Base-by-base conservation (phyloP, 2,797 vertebrate species). In the Lutjanus argentimaculatus region DNA sequence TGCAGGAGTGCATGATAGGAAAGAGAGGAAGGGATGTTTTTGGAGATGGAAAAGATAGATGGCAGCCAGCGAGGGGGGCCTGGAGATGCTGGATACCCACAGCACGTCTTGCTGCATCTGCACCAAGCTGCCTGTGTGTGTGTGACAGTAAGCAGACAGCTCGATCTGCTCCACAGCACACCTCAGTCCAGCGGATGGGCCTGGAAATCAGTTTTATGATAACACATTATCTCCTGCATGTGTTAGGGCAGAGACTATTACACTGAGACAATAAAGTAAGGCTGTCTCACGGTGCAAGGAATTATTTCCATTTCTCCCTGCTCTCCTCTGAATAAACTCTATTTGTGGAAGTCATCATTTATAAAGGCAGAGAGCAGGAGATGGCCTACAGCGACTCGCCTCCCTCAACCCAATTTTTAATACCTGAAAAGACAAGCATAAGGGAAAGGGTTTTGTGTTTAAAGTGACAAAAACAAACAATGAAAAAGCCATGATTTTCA, bases 171-270 rank as follows among this genome's bases (percentile, higher is more conserved):
- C 70, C 76, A 43, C 48, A 67, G 77, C 83, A 76, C 84, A 83
- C 58, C 51, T 75, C 82, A 2, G 71, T 17, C 52, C 78, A 48
- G 75, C 1, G 36, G 77, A 72, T 30, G 63, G 86, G 79, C 80
- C 66, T 67, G 70, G 82, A 83, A 86, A 90, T 90, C 68, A 5
- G 71, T 86, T 91, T 85, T 67, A 84, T 77, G 79, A 85, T 86
- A 74, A 88, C 45, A 55, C 77, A 86, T 93, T 84, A 86, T 86
- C 72, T 79, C 22, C 65, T 70, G 75, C 61, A 68, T 75, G 74
- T 58, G 83, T 68, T 79, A 15, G 57, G 69, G 52, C 79, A 4
- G 59, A 82, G 56, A 45, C 84, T 51, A 79, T 84, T 74, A 82
- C 63, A 52, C 48, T 19, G 63, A 82, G 83, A 87, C 77, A 85